Conservation (phyloP, 37 sponge, comb jelly and placozoan species). For the Diacarnus erythraeanus region DNA sequence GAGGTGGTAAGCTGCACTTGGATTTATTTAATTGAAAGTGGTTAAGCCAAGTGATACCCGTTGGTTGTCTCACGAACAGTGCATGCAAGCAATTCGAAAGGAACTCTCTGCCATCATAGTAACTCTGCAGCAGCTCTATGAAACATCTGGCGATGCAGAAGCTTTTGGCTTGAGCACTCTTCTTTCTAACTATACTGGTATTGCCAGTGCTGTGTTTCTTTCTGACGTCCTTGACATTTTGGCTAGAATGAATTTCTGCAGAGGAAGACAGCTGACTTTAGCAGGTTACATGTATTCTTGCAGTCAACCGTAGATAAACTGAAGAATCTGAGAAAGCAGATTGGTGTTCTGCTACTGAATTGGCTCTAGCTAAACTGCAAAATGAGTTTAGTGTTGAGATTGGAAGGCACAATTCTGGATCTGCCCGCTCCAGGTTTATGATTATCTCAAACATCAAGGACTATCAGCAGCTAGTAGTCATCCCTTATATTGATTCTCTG, state of each 20-base stretch:
- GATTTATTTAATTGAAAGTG: slow-evolving; percentile 33
- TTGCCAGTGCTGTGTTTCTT: background rate
- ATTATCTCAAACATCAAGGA: too few relatives aligned
- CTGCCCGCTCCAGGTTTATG: too few relatives aligned
- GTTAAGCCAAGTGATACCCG: slow-evolving; percentile 46
- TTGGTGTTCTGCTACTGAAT: too few relatives aligned
- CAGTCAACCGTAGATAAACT: too few relatives aligned
- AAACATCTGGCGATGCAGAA: slow-evolving; percentile 43
- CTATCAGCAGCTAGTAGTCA: too few relatives aligned
- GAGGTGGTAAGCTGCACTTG: slow-evolving; percentile 14
- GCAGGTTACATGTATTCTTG: too few relatives aligned
- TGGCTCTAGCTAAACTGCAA: too few relatives aligned
- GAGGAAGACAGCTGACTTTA: too few relatives aligned
- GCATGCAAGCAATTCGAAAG: slow-evolving; percentile 25
- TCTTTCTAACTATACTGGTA: background rate
- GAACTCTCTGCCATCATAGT: slow-evolving; percentile 20
- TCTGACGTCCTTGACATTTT: background rate
- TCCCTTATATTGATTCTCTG: too few relatives aligned
- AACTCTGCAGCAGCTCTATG: slow-evolving; percentile 25
- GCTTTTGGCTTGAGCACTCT: slow-evolving; percentile 6
- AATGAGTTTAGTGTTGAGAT: too few relatives aligned
- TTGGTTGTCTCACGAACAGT: slow-evolving; percentile 47
- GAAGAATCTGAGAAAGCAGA: too few relatives aligned
- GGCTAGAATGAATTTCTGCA: background rate
- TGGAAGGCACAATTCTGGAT: too few relatives aligned